Evolutionary conservation across 2,888 invertebrate species (phyloP), one percentile per base, ranked within the genome.

Genomic region (Perdita meconis): DNA sequence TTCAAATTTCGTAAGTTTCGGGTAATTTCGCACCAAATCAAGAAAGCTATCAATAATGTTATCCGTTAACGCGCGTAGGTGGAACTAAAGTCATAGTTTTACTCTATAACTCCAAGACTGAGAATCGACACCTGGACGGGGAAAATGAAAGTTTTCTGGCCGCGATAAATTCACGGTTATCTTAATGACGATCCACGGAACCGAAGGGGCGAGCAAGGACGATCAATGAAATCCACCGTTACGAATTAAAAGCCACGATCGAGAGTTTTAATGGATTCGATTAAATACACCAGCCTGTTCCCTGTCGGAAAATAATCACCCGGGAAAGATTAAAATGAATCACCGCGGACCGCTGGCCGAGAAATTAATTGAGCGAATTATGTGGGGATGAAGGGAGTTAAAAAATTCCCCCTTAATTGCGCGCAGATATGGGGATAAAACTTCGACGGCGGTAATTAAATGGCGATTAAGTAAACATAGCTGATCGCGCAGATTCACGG

Each of bases 161-260:
- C 34, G 16, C 42, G 64, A 75, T 75, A 75, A 75, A 74, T 74
- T 64, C 51, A 16, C 42, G 16, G 74, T 59, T 74, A 74, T 74
- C 74, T 74, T 59, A 74, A 74, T 75, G 74, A 74, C 75, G 19
- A 64, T 73, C 74, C 47, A 3, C 19, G 10, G 47, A 47, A 19
- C 47, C 30, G 30, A 24, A 1, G 10, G 8, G 42, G 16, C 68
- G 30, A 68, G 40, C 50, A 8, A 40, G 8, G 42, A 13, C 68
- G 30, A 68, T 53, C 50, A 8, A 40, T 36, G 47, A 70, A 70
- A 36, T 70, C 38, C 38, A 26, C 22, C 56, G 56, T 36, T 24
- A 34, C 42, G 50, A 51, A 66, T 66, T 57, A 26, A 69, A 63
- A 51, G 50, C 42, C 40, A 26, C 63, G 71, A 67, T 67, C 71